These are phyloP conservation scores for Palythoa caribaeorum DNA, from an alignment of 92 coral and sea anemone genomes.

Conservation along the genomic window DNA sequence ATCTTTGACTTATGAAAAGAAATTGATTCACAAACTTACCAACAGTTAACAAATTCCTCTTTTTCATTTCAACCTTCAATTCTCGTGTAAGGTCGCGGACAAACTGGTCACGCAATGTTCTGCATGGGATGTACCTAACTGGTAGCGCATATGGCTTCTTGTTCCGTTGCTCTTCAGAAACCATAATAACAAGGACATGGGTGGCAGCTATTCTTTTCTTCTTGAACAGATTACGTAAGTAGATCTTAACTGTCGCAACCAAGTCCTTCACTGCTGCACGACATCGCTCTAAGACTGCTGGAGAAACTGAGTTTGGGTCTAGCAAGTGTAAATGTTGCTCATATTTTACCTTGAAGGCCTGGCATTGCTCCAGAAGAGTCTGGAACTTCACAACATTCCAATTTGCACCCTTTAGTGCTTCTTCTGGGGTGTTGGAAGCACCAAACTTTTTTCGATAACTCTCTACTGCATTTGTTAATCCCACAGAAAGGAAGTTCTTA, in stretches of 20 bases:
- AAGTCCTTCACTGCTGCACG: conserved; percentile 17
- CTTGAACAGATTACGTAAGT: conserved; percentile 14
- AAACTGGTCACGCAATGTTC: conserved; percentile 8
- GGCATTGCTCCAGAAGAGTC: conserved; percentile 53
- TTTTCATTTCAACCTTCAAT: neutral
- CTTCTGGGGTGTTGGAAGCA: conserved; percentile 35
- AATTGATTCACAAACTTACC: neutral
- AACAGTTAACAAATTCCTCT: neutral
- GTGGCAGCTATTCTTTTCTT: neutral
- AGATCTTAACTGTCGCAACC: neutral
- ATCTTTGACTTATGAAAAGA: too few species aligned
- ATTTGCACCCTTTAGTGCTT: conserved; percentile 43
- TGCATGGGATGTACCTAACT: neutral
- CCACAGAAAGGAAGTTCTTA: conserved; percentile 23
- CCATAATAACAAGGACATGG: conserved; percentile 11
- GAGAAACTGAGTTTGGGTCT: conserved; percentile 5
- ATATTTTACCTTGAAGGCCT: neutral
- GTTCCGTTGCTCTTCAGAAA: neutral
- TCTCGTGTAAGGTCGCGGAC: conserved; percentile 12
- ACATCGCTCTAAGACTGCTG: conserved; percentile 16
- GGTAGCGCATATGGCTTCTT: conserved; percentile 27
- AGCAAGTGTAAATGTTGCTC: conserved; percentile 3
- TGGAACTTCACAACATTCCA: conserved; percentile 53
- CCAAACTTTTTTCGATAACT: conserved; percentile 16
- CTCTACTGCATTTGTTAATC: conserved; percentile 25